Evolutionary conservation across 1,140 invertebrate genomes (phyloP), one percentile per base, ranked within the genome.

Genomic region (Panagrolaimus sp.): DNA sequence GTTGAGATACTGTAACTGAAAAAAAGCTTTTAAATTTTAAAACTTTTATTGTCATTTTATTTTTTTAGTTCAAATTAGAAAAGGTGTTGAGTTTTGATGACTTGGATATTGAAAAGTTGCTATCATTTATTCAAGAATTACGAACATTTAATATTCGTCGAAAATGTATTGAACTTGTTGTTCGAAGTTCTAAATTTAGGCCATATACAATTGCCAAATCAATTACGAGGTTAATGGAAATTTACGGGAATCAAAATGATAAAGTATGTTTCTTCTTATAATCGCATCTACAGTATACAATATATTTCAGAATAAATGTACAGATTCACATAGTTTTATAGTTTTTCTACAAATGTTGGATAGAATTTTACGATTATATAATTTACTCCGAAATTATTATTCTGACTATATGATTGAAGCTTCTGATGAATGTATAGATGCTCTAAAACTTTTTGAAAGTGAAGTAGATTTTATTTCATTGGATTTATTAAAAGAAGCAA

Each of bases 21-120:
- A n/a, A n/a, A n/a, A n/a, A n/a, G n/a, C n/a, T n/a, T n/a, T n/a
- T n/a, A n/a, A n/a, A n/a, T n/a, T n/a, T n/a, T n/a, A n/a, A n/a
- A n/a, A n/a, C n/a, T n/a, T n/a, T n/a, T n/a, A 38, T 38, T 38
- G 7, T 4, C 31, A 38, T 4, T n/a, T n/a, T 38, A 38, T 2
- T 11, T 3, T 38, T 38, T 38, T 38, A 38, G 14, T 11, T 57
- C 1, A 57, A 57, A 16, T 57, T 57, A 8, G 11, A 25, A n/a
- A 57, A 57, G 0, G 27, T 27, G 4, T 11, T 11, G 4, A 46
- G 43, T 14, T 38, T 23, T 23, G 27, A 16, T 53, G 45, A 13
- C 11, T 38, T 72, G 43, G 69, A 72, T 23, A 25, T 72, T 7
- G 68, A 72, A n/a, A 70, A 72, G 43, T 51, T 57, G 53, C n/a